These are phyloP conservation scores for Pogonomyrmex californicus DNA, from an alignment of 1,140 invertebrate species.

Conservation along the genomic window DNA sequence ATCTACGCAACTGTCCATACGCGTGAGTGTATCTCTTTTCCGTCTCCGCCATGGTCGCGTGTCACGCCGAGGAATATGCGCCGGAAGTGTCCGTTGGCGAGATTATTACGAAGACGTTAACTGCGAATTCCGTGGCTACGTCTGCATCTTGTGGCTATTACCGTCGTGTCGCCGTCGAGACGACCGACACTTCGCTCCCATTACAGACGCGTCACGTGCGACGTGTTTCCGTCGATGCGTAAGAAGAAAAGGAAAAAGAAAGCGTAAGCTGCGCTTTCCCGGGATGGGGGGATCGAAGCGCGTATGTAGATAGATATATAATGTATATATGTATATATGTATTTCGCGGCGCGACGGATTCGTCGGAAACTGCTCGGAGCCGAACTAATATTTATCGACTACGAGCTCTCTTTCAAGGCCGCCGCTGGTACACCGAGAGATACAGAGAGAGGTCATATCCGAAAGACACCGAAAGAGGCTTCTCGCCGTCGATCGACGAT, in stretches of 20 bases:
- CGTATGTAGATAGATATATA: too few relatives aligned
- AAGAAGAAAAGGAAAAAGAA: neutral
- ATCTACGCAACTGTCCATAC: conserved; percentile 88
- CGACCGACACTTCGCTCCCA: neutral
- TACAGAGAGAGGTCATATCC: neutral
- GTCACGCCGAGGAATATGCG: neutral
- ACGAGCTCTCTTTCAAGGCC: conserved; percentile 24
- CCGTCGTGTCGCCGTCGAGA: conserved; percentile 18
- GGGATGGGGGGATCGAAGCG: neutral
- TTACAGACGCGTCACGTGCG: neutral
- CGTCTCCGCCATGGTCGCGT: conserved; percentile 76
- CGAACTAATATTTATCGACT: conserved; percentile 72
- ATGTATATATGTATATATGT: too few relatives aligned
- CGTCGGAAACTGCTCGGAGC: conserved; percentile 13
- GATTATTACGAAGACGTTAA: neutral
- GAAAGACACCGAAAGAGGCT: neutral
- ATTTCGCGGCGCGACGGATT: neutral
- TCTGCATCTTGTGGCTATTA: conserved; percentile 3
- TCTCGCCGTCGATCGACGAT: neutral
- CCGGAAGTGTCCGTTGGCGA: conserved; percentile 6
- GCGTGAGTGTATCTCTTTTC: conserved; percentile 89
- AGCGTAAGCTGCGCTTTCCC: neutral
- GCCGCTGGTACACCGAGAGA: neutral
- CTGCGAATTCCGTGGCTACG: neutral
- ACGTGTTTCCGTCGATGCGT: conserved; percentile 11